A percentile compares a stretch with the other conserved stretches of the same genome.
Evolutionary conservation across 2,797 vertebrate genomes (phyloP).

Genomic region (Platalea minor): DNA sequence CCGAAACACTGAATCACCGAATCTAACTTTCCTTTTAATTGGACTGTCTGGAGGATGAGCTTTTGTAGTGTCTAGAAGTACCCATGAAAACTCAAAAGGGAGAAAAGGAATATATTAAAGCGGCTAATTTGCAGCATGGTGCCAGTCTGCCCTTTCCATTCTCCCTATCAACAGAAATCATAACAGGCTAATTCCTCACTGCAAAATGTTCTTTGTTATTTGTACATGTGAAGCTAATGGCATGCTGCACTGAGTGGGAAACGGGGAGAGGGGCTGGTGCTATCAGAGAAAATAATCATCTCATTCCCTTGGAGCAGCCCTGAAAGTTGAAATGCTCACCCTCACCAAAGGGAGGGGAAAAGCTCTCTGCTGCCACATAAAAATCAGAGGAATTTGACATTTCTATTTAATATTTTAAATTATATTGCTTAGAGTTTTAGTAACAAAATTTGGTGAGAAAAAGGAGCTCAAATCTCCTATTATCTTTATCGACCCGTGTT

Average conservation of each 20-base stretch:
- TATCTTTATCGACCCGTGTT: fast-evolving
- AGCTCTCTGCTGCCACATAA: background rate
- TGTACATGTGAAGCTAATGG: background rate
- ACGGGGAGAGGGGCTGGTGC: background rate
- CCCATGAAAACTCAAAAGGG: background rate
- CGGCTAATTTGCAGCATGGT: background rate
- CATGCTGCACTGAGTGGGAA: background rate
- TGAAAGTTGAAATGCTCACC: background rate
- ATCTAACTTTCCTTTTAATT: constrained; percentile 25
- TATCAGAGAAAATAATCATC: background rate
- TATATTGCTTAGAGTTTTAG: background rate
- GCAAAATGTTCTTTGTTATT: background rate
- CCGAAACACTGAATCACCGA: background rate
- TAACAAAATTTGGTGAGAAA: background rate
- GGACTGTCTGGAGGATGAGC: background rate
- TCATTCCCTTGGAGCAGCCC: background rate
- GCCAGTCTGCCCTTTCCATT: background rate
- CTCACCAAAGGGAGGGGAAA: background rate
- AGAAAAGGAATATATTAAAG: background rate
- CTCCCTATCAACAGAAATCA: background rate
- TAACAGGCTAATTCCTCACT: background rate
- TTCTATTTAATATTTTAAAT: background rate
- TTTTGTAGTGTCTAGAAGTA: background rate
- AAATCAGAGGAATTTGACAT: background rate
- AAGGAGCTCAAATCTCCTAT: background rate